Evolutionary conservation across 1,140 invertebrate genomes (phyloP).

Genomic region (Pectinophora gossypiella): DNA sequence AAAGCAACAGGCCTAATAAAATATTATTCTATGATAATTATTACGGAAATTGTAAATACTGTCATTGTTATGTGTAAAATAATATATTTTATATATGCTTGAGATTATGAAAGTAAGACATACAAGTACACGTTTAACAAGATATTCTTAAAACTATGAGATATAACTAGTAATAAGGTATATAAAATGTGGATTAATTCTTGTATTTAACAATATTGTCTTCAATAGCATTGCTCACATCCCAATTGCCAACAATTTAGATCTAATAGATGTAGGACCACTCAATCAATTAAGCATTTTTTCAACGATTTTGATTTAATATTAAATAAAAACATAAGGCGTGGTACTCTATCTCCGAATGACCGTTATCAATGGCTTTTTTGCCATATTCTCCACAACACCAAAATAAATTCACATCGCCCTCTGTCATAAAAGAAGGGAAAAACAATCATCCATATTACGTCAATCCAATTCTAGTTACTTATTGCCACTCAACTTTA

Average conservation of each 20-base stretch:
- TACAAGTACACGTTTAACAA: slow-evolving; percentile 29
- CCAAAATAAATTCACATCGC: not conserved
- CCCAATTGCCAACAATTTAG: slow-evolving; percentile 31
- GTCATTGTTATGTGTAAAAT: too few relatives aligned
- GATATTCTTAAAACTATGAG: slow-evolving; percentile 46
- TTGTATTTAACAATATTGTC: slow-evolving; percentile 72
- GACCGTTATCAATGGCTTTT: too few relatives aligned
- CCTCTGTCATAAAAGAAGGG: not conserved
- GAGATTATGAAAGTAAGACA: too few relatives aligned
- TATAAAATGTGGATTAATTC: slow-evolving; percentile 66
- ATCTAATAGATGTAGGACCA: slow-evolving; percentile 14
- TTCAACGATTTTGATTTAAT: too few relatives aligned
- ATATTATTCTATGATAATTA: too few relatives aligned
- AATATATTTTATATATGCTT: too few relatives aligned
- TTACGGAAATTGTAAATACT: too few relatives aligned
- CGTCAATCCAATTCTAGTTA: slow-evolving; percentile 5
- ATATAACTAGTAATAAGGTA: slow-evolving; percentile 59
- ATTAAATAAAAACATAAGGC: too few relatives aligned
- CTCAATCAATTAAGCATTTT: too few relatives aligned
- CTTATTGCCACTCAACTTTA: slow-evolving; percentile 31
- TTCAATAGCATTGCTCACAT: slow-evolving; percentile 60
- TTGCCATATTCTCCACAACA: not conserved
- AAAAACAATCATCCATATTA: not conserved
- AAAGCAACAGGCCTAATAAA: too few relatives aligned
- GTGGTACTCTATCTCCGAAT: too few relatives aligned